These are phyloP conservation scores for Drosophila mauritiana DNA, from an alignment of 1,140 invertebrate species.

Conservation along the genomic window DNA sequence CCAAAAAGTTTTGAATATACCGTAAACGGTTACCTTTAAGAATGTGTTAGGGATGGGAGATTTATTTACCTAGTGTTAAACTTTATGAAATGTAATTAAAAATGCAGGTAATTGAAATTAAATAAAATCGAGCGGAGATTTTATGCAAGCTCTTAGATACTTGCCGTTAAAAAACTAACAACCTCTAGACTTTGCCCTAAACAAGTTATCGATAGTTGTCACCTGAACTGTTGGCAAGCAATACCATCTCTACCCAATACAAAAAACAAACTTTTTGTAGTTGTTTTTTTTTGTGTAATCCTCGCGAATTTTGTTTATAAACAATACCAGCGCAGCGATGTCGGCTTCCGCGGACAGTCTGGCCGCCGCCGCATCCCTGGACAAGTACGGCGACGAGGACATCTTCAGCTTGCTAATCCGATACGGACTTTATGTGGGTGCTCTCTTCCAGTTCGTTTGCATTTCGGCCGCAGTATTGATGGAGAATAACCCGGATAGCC, in stretches of 20 bases:
- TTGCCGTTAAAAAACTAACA: not conserved
- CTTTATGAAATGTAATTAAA: too few relatives aligned
- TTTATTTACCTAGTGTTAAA: too few relatives aligned
- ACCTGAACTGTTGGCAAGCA: not conserved
- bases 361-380: slow-evolving; percentile 38
- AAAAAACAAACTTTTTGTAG: slow-evolving; percentile 39
- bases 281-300: slow-evolving; percentile 10
- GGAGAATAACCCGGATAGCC: slow-evolving; percentile 43
- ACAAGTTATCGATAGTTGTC: slow-evolving; percentile 5
- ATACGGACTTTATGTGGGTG: slow-evolving; percentile 75
- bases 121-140: not conserved
- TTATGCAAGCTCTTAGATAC: not conserved
- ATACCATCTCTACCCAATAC: slow-evolving; percentile 43
- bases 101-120: too few relatives aligned
- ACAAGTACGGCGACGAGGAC: slow-evolving; percentile 78
- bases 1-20: too few relatives aligned
- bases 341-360: slow-evolving; percentile 47
- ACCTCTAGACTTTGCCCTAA: too few relatives aligned
- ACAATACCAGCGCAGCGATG: slow-evolving; percentile 31
- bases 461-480: slow-evolving; percentile 68
- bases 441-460: slow-evolving; percentile 74
- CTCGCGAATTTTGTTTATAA: slow-evolving; percentile 10
- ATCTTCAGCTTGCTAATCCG: slow-evolving; percentile 66
- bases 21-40: too few relatives aligned
- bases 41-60: too few relatives aligned